phyloP scores from a whole-genome alignment of 2,888 invertebrate genomes.

The Cabera pusaria region DNA sequence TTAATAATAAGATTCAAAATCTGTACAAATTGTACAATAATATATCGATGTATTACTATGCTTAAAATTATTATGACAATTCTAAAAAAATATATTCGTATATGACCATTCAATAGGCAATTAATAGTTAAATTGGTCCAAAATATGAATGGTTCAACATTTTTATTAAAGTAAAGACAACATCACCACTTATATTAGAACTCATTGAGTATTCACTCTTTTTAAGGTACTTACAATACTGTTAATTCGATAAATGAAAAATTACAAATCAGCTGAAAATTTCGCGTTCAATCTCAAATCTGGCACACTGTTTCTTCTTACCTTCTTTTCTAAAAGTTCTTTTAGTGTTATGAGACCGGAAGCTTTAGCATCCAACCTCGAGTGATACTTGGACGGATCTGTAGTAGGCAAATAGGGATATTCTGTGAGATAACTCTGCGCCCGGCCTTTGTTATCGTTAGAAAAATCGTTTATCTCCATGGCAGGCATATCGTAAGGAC shows the following conservation, averaged over 20 bases:
- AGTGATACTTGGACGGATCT: constrained; percentile 74
- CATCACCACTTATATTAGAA: constrained; percentile 17
- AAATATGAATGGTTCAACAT: constrained; percentile 2
- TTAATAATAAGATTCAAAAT: constrained; percentile 68
- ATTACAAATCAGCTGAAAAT: constrained; percentile 63
- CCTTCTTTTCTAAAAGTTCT: constrained; percentile 59
- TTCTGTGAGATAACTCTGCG: constrained; percentile 73
- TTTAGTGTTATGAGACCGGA: constrained; percentile 74
- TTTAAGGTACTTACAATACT: constrained; percentile 58
- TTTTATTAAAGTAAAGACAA: neutral
- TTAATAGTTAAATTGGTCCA: neutral
- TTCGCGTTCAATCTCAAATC: constrained; percentile 68
- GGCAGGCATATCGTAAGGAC: constrained; percentile 67
- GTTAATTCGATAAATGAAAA: constrained; percentile 37
- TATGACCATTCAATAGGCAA: constrained; percentile 5
- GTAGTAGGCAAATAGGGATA: constrained; percentile 79
- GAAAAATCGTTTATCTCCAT: constrained; percentile 62
- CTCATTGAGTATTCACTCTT: constrained; percentile 52
- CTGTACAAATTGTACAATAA: constrained; percentile 76
- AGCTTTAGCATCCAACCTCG: constrained; percentile 68
- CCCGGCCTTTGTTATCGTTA: constrained; percentile 60
- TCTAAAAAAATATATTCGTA: constrained; percentile 19
- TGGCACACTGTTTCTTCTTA: constrained; percentile 74
- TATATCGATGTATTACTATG: constrained; percentile 30
- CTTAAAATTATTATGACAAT: constrained; percentile 29